Conservation (phyloP, 2,888 invertebrate genomes). For the Dicroscelio sp. region DNA sequence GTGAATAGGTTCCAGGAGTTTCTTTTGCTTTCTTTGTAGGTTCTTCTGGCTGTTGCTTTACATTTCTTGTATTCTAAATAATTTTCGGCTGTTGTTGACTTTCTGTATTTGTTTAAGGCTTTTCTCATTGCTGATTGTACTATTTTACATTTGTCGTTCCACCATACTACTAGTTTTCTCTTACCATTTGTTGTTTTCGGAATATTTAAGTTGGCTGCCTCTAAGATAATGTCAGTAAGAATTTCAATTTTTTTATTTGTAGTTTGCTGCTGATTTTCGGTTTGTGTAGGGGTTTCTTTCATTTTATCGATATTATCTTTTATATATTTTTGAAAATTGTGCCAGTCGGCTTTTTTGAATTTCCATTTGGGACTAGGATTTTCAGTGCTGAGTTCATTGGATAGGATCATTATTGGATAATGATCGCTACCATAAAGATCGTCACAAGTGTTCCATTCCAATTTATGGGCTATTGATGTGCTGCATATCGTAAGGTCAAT, state of each 20-base stretch:
- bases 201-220: background rate
- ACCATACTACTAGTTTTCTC: too few species aligned
- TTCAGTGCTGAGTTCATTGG: background rate
- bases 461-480: background rate
- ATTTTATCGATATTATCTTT: background rate
- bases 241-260: background rate
- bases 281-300: background rate
- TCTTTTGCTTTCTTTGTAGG: background rate
- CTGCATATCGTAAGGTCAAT: slow-evolving; percentile 11
- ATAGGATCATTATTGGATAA: background rate
- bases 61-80: background rate
- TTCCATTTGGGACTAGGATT: background rate
- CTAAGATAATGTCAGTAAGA: background rate
- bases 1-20: background rate
- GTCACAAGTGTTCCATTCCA: slow-evolving; percentile 49
- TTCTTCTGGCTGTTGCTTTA: background rate
- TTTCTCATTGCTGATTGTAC: slow-evolving; percentile 2
- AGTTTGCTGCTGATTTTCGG: background rate
- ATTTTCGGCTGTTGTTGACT: background rate
- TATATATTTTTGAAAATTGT: background rate
- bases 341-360: background rate
- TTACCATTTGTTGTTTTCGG: background rate
- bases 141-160: slow-evolving; percentile 30
- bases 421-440: background rate
- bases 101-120: slow-evolving; percentile 48